Conservation (phyloP, 1,140 invertebrate species). For the Atopsyche davidsoni region DNA sequence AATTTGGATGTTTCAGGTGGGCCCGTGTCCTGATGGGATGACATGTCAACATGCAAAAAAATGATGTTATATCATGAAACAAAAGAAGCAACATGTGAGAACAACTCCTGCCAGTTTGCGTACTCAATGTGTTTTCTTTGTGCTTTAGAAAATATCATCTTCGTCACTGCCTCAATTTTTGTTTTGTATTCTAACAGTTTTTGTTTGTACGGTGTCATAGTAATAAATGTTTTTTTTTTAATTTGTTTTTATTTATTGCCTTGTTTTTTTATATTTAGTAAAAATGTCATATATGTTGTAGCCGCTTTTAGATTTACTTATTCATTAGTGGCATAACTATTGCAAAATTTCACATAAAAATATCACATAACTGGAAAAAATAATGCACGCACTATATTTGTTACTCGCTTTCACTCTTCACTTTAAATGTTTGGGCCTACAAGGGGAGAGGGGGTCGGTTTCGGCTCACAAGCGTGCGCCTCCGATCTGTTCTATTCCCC, state of each 20-base stretch:
- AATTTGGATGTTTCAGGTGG: constrained; percentile 23
- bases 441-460: no score
- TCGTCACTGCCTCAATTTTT: constrained; percentile 20
- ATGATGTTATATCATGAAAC: neutral
- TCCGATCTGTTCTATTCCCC: no score
- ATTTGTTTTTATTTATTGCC: constrained; percentile 30
- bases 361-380: no score
- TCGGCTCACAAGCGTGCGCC: no score
- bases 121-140: constrained; percentile 24
- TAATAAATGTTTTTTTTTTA: constrained; percentile 31
- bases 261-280: constrained; percentile 21
- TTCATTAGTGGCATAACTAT: no score
- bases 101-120: constrained; percentile 10
- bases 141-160: constrained; percentile 23
- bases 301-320: no score
- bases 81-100: constrained; percentile 8
- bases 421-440: no score
- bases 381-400: no score
- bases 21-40: neutral
- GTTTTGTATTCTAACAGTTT: constrained; percentile 30
- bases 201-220: constrained; percentile 30
- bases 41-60: neutral
- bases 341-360: no score
- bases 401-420: no score
- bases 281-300: no score